Evolutionary conservation across 2,113 vertebrate genomes (phyloP).

Genomic region (Osmerus mordax): DNA sequence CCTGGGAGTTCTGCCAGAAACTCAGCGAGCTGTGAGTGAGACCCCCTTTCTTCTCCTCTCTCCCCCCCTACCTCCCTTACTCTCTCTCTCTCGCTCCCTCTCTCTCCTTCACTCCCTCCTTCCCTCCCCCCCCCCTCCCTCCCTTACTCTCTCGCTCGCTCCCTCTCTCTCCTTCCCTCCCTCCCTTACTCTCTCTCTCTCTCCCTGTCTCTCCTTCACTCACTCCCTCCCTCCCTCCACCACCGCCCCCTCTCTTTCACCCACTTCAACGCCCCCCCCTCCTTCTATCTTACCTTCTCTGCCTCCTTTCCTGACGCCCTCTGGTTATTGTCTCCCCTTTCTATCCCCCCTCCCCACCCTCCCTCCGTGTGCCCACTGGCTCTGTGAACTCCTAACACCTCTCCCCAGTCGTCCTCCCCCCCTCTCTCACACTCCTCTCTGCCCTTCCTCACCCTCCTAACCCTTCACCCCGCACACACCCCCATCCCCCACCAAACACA

Average conservation of each 20-base stretch:
- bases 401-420: slow-evolving; percentile 3
- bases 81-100: slow-evolving; percentile 47
- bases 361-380: slow-evolving; percentile 33
- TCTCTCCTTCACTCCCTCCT: slow-evolving; percentile 41
- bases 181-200: slow-evolving; percentile 14
- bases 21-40: slow-evolving; percentile 92
- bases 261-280: too few relatives aligned
- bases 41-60: slow-evolving; percentile 53
- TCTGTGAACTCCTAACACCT: slow-evolving; percentile 74
- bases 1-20: slow-evolving; percentile 98
- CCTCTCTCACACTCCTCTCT: background rate
- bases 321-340: slow-evolving; percentile 47
- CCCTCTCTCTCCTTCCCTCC: slow-evolving; percentile 49
- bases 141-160: background rate
- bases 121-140: background rate
- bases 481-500: slow-evolving; percentile 35
- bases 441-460: slow-evolving; percentile 43
- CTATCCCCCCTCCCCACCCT: background rate
- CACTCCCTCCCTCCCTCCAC: slow-evolving; percentile 12
- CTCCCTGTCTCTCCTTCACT: slow-evolving; percentile 45
- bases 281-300: too few relatives aligned
- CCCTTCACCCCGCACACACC: slow-evolving; percentile 32
- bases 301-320: too few relatives aligned
- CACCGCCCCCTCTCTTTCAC: slow-evolving; percentile 10
- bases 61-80: background rate